These are phyloP conservation scores for Candidula unifasciata DNA, from an alignment of 2,888 invertebrate species.

Conservation along the genomic window DNA sequence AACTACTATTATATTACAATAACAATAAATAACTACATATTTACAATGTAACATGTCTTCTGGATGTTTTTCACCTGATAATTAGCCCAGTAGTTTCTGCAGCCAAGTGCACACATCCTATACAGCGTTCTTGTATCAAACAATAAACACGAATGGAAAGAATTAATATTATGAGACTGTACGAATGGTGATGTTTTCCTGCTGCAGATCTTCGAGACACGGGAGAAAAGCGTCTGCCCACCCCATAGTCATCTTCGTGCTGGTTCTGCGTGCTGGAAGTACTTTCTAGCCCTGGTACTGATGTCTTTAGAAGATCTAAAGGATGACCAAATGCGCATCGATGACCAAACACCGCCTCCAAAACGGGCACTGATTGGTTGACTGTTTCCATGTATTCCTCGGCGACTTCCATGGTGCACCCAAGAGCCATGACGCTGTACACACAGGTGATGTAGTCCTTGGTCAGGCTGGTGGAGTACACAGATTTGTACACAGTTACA, in stretches of 20 bases:
- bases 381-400: slow-evolving; percentile 66
- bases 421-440: slow-evolving; percentile 66
- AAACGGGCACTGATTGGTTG: slow-evolving; percentile 59
- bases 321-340: slow-evolving; percentile 56
- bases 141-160: not conserved
- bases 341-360: slow-evolving; percentile 54
- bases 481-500: not conserved
- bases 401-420: slow-evolving; percentile 67
- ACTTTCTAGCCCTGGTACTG: slow-evolving; percentile 27
- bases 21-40: no score
- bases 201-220: not conserved
- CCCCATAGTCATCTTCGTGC: not conserved
- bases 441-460: slow-evolving; percentile 68
- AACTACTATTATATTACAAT: no score
- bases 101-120: no score
- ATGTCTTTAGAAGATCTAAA: slow-evolving; percentile 55
- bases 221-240: not conserved
- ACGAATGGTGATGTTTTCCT: not conserved
- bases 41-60: not conserved
- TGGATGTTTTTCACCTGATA: not conserved
- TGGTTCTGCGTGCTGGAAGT: not conserved
- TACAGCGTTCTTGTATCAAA: not conserved
- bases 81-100: not conserved
- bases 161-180: not conserved
- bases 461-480: slow-evolving; percentile 59